These are phyloP conservation scores for Oreotragus oreotragus DNA, from an alignment of 2,113 vertebrate species.

Conservation along the genomic window DNA sequence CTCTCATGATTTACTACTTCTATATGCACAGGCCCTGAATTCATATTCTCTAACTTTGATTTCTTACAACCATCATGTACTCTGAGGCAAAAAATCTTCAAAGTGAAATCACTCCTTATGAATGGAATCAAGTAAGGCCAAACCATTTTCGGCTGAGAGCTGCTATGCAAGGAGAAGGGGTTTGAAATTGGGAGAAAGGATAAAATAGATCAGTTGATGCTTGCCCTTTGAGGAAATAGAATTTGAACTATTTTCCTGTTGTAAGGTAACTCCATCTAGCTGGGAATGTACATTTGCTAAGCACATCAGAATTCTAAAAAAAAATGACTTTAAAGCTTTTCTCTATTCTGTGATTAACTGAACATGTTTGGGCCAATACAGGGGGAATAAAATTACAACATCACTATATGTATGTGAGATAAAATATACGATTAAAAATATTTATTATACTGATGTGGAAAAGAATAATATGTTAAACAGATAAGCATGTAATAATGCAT, in stretches of 20 bases:
- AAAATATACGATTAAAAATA: conserved; percentile 84
- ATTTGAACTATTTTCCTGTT: background rate
- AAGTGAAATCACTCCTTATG: conserved; percentile 1
- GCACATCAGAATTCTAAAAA: conserved; percentile 51
- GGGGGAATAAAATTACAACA: conserved; percentile 76
- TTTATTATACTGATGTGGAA: conserved; percentile 81
- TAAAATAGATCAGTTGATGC: background rate
- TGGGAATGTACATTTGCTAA: conserved; percentile 47
- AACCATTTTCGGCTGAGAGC: background rate
- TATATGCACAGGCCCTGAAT: background rate
- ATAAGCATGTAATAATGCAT: conserved; percentile 84
- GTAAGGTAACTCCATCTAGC: conserved; percentile 47
- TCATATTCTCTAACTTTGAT: background rate
- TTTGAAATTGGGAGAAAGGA: background rate
- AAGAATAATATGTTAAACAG: conserved; percentile 85
- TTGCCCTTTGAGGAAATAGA: background rate
- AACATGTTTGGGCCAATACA: conserved; percentile 65
- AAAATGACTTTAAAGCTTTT: conserved; percentile 68
- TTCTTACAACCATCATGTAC: background rate
- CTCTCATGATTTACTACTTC: background rate
- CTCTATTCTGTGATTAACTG: conserved; percentile 76
- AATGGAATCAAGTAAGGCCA: conserved; percentile 13
- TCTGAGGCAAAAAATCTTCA: background rate
- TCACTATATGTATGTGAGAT: conserved; percentile 75
- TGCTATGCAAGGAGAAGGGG: background rate